These are phyloP conservation scores for Neria commutata DNA, from an alignment of 2,888 invertebrate genomes.

Conservation along the genomic window DNA sequence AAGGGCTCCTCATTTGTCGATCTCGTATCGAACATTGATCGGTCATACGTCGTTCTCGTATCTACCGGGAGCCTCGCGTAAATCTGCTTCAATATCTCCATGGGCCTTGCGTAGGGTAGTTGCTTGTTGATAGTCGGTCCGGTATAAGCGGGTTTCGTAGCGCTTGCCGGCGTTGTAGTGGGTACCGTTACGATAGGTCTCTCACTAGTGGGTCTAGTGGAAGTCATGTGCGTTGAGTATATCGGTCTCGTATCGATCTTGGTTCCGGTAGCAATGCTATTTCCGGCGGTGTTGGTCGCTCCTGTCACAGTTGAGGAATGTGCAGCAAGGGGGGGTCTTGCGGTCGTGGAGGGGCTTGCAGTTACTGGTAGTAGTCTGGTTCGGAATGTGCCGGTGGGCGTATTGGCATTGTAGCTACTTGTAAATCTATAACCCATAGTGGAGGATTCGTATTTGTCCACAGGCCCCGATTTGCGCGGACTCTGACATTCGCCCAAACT, in stretches of 20 bases:
- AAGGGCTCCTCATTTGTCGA: too few relatives aligned
- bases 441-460: constrained; percentile 18
- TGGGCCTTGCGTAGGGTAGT: too few relatives aligned
- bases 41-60: too few relatives aligned
- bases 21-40: too few relatives aligned
- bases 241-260: background rate
- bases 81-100: too few relatives aligned
- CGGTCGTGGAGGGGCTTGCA: background rate
- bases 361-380: background rate
- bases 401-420: constrained; percentile 12
- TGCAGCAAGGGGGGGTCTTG: background rate
- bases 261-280: too few relatives aligned
- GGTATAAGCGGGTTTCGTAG: too few relatives aligned
- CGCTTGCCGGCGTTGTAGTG: too few relatives aligned
- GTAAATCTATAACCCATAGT: constrained; percentile 21
- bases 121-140: too few relatives aligned
- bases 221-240: background rate
- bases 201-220: too few relatives aligned
- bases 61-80: too few relatives aligned
- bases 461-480: constrained; percentile 12
- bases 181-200: too few relatives aligned
- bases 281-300: background rate
- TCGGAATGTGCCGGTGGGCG: background rate
- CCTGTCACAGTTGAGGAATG: constrained; percentile 1
- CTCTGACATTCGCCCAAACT: constrained; percentile 39